Base-by-base conservation (phyloP, 2,888 invertebrate genomes). In the Leptopilina myrica region DNA sequence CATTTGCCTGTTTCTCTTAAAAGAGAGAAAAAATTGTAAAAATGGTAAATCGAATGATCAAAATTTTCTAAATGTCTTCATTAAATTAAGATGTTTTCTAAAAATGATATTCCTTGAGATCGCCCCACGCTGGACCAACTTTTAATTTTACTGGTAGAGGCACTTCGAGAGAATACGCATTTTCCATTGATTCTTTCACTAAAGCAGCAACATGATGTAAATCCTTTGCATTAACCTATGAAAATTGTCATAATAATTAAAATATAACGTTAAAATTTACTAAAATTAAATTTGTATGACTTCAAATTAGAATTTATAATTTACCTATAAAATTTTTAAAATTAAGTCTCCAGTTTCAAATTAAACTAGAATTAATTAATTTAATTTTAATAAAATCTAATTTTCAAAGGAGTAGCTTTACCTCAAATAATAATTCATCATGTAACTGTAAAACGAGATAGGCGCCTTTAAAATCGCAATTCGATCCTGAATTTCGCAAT, bases 371-470 rank as follows among this genome's bases (percentile, higher is more conserved):
- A 6, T 43, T 43, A 2, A 5, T 43, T 43, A 43, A 43, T 43
- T 43, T 43, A 2, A 43, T 6, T 43, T 43, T 43, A 43, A 43
- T 5, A 8, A 43, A 43, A 43, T 5, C 3, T 5, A 5, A 43
- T 7, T 43, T 43, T 7, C 5, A 43, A 43, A 43, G 7, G 43
- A 43, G 6, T 43, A 5, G 8, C 43, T 85, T 86, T 82, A 94
- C 94, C 93, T 99, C 98, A 89, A 97, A 98, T 46, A 99, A 95
- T 2, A 99, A 93, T 93, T 99, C 99, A 92, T 99, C 99, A 91
- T 99, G 99, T 87, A 99, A 93, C 91, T 99, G 98, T 40, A 99
- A 93, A 4, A 99, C 95, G 14, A 99, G 93, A 81, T 93, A 94
- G 0, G 95, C 95, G 85, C 91, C 91, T 59, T 86, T 85, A n/a